A percentile compares a stretch with the other conserved stretches of the same genome.
These are phyloP conservation scores for Eupithecia vulgata DNA, from an alignment of 2,888 invertebrate genomes.

Conservation along the genomic window DNA sequence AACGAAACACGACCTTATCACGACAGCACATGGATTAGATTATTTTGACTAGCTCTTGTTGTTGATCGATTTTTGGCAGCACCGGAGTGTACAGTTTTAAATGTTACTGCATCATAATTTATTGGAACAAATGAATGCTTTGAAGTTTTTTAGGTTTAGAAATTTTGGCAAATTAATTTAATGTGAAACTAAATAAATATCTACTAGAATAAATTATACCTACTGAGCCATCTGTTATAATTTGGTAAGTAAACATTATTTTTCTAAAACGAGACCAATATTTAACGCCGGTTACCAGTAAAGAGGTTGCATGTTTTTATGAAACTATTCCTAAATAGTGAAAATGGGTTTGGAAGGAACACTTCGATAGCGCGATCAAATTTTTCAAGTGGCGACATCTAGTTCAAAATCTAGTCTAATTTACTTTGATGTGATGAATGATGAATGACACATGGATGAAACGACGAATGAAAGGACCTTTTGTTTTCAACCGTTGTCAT, in stretches of 20 bases:
- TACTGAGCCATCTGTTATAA: not conserved
- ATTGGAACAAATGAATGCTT: not conserved
- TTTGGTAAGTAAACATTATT: not conserved
- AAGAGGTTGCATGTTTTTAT: too few relatives aligned
- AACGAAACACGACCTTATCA: constrained; percentile 21
- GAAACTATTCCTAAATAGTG: too few relatives aligned
- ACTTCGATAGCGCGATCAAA: too few relatives aligned
- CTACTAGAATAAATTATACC: not conserved
- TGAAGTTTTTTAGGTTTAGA: not conserved
- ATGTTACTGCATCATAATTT: not conserved
- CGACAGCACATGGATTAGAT: constrained; percentile 5
- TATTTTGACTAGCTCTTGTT: not conserved
- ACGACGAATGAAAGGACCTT: too few relatives aligned
- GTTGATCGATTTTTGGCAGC: constrained; percentile 10
- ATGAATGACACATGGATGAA: too few relatives aligned
- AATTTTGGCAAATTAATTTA: not conserved
- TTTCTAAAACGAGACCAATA: too few relatives aligned
- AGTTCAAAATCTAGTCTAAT: too few relatives aligned
- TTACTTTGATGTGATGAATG: too few relatives aligned
- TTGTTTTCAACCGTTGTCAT: too few relatives aligned
- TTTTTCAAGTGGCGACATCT: too few relatives aligned
- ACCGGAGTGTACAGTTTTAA: not conserved
- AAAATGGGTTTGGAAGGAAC: too few relatives aligned
- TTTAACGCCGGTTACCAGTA: too few relatives aligned
- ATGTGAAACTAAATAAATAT: not conserved